Percentiles rank a stretch among this genome's conserved stretches.
These are phyloP conservation scores for Drosophila setosimentum DNA, from an alignment of 2,888 invertebrate species.

Conservation along the genomic window DNA sequence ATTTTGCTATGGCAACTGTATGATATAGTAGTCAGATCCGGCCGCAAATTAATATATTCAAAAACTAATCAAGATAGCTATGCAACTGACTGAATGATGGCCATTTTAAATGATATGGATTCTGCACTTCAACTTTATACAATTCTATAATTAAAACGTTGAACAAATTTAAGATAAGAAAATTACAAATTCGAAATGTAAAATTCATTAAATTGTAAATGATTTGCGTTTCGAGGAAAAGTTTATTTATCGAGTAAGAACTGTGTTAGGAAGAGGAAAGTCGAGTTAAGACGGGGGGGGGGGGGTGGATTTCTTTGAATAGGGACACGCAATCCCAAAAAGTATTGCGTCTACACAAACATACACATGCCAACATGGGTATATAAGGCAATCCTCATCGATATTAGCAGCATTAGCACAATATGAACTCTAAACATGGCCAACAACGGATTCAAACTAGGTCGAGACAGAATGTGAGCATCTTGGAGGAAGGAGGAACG, in stretches of 20 bases:
- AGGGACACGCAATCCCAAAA: constrained; percentile 9
- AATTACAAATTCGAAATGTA: background rate
- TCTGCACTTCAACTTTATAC: background rate
- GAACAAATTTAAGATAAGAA: background rate
- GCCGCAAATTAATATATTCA: background rate
- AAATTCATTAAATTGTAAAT: background rate
- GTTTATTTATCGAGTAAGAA: background rate
- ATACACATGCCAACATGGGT: background rate
- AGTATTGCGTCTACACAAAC: background rate
- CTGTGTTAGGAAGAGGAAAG: background rate
- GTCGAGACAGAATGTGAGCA: constrained; percentile 44
- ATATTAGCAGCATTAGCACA: constrained; percentile 29
- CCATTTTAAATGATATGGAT: background rate
- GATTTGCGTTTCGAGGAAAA: background rate
- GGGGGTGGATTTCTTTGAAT: background rate
- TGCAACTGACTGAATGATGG: background rate
- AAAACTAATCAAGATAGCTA: background rate
- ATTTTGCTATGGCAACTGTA: background rate
- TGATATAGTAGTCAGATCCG: too few species aligned
- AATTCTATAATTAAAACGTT: background rate
- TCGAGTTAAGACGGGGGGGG: background rate
- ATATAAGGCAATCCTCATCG: constrained; percentile 4
- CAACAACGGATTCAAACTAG: constrained; percentile 60
- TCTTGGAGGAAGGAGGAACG: background rate
- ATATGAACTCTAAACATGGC: constrained; percentile 55